Evolutionary conservation across 2,888 invertebrate genomes (phyloP), one percentile per base, ranked within the genome.

Genomic region (Drosophila atroscutellata): DNA sequence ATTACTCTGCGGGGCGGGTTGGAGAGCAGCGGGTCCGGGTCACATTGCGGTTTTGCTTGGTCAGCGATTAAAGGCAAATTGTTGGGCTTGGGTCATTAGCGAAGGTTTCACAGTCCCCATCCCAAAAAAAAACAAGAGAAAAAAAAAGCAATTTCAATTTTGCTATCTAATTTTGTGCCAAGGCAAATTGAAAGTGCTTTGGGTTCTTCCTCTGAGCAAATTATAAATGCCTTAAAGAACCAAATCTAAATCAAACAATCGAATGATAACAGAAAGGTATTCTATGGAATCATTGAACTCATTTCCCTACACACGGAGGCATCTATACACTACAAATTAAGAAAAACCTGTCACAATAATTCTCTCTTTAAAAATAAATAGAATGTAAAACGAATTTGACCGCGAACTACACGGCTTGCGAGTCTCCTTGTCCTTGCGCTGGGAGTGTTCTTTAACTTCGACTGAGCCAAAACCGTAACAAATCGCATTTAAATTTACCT

Each of bases 401-500:
- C 42, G 67, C 71, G 54, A 57, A 49, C 39, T 61, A 75, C 61
- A 52, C 81, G 61, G 65, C 50, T 47, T 61, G 47, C 60, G 52
- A n/a, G 32, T 28, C 24, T 28, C 28, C 15, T 30, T 20, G n/a
- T 20, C 13, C 54, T 26, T 36, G 28, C 28, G 26, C 52, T 51
- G 28, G 49, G 63, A 67, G 54, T 76, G 77, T 67, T 52, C 71
- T 77, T 84, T 77, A 84, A 83, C 76, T 86, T 84, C 73, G 75
- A 86, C 81, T 73, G 73, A 82, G 80, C 77, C 80, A 78, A 90
- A 90, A 90, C 90, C 91, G 91, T 90, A 88, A 80, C 91, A 90
- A 91, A 91, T 91, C 86, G 90, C 82, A 86, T 90, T 91, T 85
- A 81, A 91, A 91, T 91, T 87, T 91, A 90, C 90, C 91, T 90